Base-by-base conservation (phyloP, 2,797 vertebrate species). In the Phrynocephalus vlangalii region DNA sequence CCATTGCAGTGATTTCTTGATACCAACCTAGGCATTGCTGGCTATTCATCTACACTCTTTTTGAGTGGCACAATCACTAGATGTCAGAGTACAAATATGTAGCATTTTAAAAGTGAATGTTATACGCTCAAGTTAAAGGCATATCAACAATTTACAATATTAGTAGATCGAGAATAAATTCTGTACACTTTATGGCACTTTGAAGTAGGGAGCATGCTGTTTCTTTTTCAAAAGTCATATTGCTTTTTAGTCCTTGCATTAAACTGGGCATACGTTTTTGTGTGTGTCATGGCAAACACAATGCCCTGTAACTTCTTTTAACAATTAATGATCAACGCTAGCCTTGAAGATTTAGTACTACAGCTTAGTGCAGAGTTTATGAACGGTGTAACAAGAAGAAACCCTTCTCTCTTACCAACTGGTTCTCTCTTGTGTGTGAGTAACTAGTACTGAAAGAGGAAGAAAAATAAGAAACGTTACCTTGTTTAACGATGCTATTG, bases 401-500 rank as follows among this genome's bases (percentile, higher is more conserved):
- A 92, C 87, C 88, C 86, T 90, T 91, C 83, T 86, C 80, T 89
- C 89, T 84, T 92, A 91, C 88, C 68, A 85, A 90, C 88, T 89
- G 90, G 85, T 91, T 93, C 83, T 93, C 91, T 94, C 93, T 93
- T 95, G 92, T 92, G 95, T 92, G 94, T 95, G 93, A 91, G 90
- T 88, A 90, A 86, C 91, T 88, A 56, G 83, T 80, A 73, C 90
- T 93, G 90, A 90, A 88, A 92, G 86, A 93, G 87, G 75, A 89
- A 90, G 90, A 91, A 93, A 96, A 94, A 92, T 91, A 92, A 96
- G 93, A 96, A 97, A 96, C 88, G 93, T 90, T 94, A 93, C 93
- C 91, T 95, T 95, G 94, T 96, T 95, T 94, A 94, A 94, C 93
- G 88, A 82, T 83, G 24, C 91, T 93, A 92, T 93, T 94, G 94